Evolutionary conservation across 1,140 invertebrate genomes (phyloP), one percentile per base, ranked within the genome.

Genomic region (Euwallacea similis): DNA sequence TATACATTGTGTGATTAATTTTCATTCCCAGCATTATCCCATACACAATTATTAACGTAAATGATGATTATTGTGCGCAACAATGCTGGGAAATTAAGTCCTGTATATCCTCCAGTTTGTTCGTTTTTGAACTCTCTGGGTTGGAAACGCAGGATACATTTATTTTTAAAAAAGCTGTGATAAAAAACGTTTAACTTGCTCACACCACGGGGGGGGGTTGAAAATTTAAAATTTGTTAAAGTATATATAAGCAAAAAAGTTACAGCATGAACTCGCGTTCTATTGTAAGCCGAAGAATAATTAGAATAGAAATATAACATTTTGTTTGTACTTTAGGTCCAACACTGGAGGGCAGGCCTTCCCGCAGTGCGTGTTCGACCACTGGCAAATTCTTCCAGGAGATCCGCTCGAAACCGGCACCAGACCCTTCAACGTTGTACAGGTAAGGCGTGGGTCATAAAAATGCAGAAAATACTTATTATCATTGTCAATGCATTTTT

Each of bases 281-380:
- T 33, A 1, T 33, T 50, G 6, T 50, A 7, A 50, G 13, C 6
- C 6, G 11, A n/a, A 4, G 21, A 42, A 6, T 43, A 61, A n/a
- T 43, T 8, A 42, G 42, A 42, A 42, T 42, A 43, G 41, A 61
- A 43, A 61, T 43, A 10, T 44, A 13, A 56, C 46, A 66, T 69
- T 62, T n/a, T 10, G 61, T 54, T 69, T 16, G 21, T 47, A 0
- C 33, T 60, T 4, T 61, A 71, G 71, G 79, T 97, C 96, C 80
- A 96, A 97, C 85, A 99, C 98, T 71, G 97, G 97, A 77, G 98
- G 98, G 58, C 97, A 99, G 85, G 98, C 98, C 77, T 99, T 99
- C 94, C 98, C 98, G 79, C 98, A 99, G 84, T 99, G 98, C 84
- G 97, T 99, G 76, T 99, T 99, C 84, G 98, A 99, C 83, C 98